Base-by-base conservation (phyloP, 1,140 invertebrate genomes). In the Halictus rubicundus region DNA sequence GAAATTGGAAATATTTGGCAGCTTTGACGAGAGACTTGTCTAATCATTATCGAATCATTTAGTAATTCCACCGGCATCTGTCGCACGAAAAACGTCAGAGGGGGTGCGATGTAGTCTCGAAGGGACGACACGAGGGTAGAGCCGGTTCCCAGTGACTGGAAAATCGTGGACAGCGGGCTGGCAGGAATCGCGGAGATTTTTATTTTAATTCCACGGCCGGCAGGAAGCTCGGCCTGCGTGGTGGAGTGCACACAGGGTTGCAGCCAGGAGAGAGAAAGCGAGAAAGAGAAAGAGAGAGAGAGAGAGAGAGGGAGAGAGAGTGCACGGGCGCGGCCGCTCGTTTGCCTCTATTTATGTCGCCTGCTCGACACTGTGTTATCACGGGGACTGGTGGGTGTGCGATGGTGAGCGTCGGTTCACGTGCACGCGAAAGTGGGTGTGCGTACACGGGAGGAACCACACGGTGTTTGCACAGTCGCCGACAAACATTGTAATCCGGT, bases 401-500 rank as follows among this genome's bases (percentile, higher is more conserved):
- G 42, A 23, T 27, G 61, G 65, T 42, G 14, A 19, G 14, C 16
- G 52, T 25, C 16, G 64, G 2, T 46, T 64, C 70, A 61, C 61
- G 59, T 76, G 49, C 59, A 71, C 76, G 74, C 37, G 80, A 71
- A 78, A 70, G 68, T 66, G 68, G 75, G 71, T 64, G 76, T 49
- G 80, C 73, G 82, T 74, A 74, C 68, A 66, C 76, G 65, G 54
- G 71, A 84, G 84, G 75, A 85, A 78, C 78, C 81, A 52, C 76
- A 64, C 66, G 68, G 81, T 86, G 87, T 88, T 88, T 88, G 85
- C 84, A 82, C 73, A 88, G 82, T 88, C 84, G 68, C 75, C 68
- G 82, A 79, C 87, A 88, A 88, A 88, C 87, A 88, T 85, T 86
- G 82, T 88, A 88, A 88, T 88, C 85, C 84, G 84, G 85, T 88